Conservation (phyloP, 2,113 vertebrate species). For the Pongo abelii region DNA sequence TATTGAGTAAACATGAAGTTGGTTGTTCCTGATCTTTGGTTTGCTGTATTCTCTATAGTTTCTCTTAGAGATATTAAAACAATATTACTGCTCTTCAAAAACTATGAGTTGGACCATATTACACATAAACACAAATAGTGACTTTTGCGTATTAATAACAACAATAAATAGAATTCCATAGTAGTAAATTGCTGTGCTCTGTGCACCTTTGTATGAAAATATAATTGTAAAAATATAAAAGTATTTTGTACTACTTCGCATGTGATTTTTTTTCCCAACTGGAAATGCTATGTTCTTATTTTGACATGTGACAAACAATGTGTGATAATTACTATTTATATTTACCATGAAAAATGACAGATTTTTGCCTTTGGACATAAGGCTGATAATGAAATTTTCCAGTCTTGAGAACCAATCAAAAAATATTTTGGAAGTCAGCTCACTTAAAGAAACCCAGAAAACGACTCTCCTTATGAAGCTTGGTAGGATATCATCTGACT, state of each 20-base stretch:
- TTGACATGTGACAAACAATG: slow-evolving; percentile 32
- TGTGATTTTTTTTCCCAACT: not conserved
- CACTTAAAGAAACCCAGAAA: slow-evolving; percentile 39
- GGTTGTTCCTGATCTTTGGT: slow-evolving; percentile 13
- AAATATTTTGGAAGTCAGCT: slow-evolving; percentile 40
- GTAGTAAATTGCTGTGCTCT: slow-evolving; percentile 27
- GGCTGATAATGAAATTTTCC: not conserved
- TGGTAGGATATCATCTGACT: slow-evolving; percentile 18
- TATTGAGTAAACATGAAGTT: not conserved
- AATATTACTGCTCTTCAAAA: not conserved
- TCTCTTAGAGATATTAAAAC: not conserved
- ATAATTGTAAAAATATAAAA: not conserved
- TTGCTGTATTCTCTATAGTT: not conserved
- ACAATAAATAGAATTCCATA: slow-evolving; percentile 33
- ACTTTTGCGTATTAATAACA: not conserved
- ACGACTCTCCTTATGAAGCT: not conserved
- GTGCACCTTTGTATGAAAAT: slow-evolving; percentile 10
- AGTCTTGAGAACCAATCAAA: slow-evolving; percentile 22
- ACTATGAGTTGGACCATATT: not conserved
- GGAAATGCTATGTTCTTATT: slow-evolving; percentile 36
- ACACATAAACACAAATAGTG: slow-evolving; percentile 19
- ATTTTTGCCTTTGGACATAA: slow-evolving; percentile 62
- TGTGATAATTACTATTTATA: slow-evolving; percentile 48
- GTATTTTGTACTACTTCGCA: not conserved
- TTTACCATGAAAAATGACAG: slow-evolving; percentile 44